Evolutionary conservation across 2,113 vertebrate species (phyloP), one percentile per base, ranked within the genome.

Genomic region (Talpa occidentalis): DNA sequence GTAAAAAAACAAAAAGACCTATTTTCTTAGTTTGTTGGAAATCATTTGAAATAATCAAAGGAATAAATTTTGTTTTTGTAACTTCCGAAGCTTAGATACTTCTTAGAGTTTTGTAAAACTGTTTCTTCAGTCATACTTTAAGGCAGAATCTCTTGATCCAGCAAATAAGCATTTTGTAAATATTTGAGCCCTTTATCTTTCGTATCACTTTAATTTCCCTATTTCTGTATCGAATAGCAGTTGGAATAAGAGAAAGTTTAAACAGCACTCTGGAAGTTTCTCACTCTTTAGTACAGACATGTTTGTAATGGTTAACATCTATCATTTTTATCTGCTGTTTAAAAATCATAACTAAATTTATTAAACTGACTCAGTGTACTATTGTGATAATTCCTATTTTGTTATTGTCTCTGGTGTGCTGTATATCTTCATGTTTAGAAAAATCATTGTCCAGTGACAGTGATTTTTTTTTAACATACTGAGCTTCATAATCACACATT

Each of bases 331-430:
- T 69, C 14, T 74, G 8, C 21, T 91, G 5, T 80, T 91, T 92
- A 92, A 94, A 94, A 90, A 40, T 88, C 10, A 67, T 5, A 90
- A 64, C 35, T 86, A 90, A 74, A 78, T 95, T 79, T 49, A 47
- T 42, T 90, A 44, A 93, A 83, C 9, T 59, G 42, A 52, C 4
- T 26, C 5, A 78, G 35, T 73, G 26, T 5, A 69, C 21, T n/a
- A 16, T 17, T 87, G 1, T 89, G 88, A 67, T 49, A 73, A 54
- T 64, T 88, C 28, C 12, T 87, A 52, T 47, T 37, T 84, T 3
- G 24, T 89, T 90, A 60, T 90, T 76, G 40, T 70, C 11, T 91
- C 32, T 94, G 26, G 24, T 85, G 40, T 32, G 9, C 37, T 80
- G 88, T 12, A n/a, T 77, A 44, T 26, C 49, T 60, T 90, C 9